Evolutionary conservation across 2,888 invertebrate species (phyloP).

Genomic region (Tuberolachnus salignus): DNA sequence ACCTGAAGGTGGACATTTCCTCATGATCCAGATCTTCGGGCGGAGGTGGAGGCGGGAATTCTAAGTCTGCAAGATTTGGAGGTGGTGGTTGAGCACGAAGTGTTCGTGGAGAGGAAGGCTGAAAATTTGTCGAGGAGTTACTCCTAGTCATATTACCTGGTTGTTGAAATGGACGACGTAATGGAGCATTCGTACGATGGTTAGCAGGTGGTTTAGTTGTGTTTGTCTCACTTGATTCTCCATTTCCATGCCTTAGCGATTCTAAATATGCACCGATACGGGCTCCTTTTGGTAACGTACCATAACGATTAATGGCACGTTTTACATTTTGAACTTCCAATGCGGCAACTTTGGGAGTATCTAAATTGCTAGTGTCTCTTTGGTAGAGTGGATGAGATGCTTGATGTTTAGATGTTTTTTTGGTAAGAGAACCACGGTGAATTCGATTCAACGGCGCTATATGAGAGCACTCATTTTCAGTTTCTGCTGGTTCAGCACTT

Average conservation of each 20-base stretch:
- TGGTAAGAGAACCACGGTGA: slow-evolving; percentile 48
- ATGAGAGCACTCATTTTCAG: slow-evolving; percentile 48
- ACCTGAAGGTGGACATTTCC: slow-evolving; percentile 75
- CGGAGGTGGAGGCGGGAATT: slow-evolving; percentile 88
- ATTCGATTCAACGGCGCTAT: slow-evolving; percentile 42
- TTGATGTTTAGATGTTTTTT: slow-evolving; percentile 53
- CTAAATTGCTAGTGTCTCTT: slow-evolving; percentile 46
- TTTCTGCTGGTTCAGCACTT: slow-evolving; percentile 48
- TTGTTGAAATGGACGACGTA: slow-evolving; percentile 63
- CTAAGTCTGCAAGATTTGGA: slow-evolving; percentile 83
- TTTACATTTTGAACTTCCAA: slow-evolving; percentile 95
- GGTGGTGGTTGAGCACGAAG: slow-evolving; percentile 69
- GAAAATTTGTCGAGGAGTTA: slow-evolving; percentile 79
- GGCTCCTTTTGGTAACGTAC: slow-evolving; percentile 95
- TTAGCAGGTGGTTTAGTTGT: slow-evolving; percentile 35
- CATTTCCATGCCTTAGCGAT: slow-evolving; percentile 79
- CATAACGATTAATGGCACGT: slow-evolving; percentile 91
- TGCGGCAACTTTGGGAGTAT: slow-evolving; percentile 76
- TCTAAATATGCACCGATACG: slow-evolving; percentile 96
- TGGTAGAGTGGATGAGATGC: slow-evolving; percentile 51
- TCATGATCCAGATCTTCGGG: slow-evolving; percentile 68
- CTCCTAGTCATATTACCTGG: slow-evolving; percentile 84
- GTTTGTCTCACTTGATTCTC: slow-evolving; percentile 30
- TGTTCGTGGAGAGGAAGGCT: slow-evolving; percentile 66
- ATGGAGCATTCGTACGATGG: slow-evolving; percentile 61